Percentiles rank a stretch among this genome's conserved stretches.
phyloP scores from a whole-genome alignment of 1,140 invertebrate genomes.

The Euwallacea similis region DNA sequence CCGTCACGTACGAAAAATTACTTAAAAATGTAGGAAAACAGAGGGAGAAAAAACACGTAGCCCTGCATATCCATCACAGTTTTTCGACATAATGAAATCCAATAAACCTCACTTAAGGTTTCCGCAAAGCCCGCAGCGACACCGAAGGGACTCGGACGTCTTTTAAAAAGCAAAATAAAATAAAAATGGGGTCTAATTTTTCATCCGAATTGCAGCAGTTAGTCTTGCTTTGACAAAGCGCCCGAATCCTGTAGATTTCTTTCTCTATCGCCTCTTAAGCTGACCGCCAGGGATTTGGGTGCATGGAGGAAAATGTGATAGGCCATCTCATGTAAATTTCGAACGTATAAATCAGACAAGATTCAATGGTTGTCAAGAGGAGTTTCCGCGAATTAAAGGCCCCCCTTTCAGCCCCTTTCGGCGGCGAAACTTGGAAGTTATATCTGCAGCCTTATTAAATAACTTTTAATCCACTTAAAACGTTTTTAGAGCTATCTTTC shows the following conservation, averaged over 20 bases:
- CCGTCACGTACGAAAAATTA: too few relatives aligned
- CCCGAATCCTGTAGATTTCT: background rate
- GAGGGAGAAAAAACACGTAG: constrained; percentile 20
- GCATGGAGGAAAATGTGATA: too few relatives aligned
- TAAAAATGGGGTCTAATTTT: constrained; percentile 33
- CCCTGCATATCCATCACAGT: constrained; percentile 21
- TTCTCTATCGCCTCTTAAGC: background rate
- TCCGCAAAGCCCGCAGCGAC: constrained; percentile 21
- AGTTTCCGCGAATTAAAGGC: too few relatives aligned
- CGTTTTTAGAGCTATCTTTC: constrained; percentile 27
- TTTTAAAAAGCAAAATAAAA: constrained; percentile 36
- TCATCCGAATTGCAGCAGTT: constrained; percentile 35
- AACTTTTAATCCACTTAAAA: constrained; percentile 28
- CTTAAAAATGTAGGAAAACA: background rate
- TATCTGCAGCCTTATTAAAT: constrained; percentile 23
- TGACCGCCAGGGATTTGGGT: background rate
- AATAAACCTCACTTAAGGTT: constrained; percentile 33
- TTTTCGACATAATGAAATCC: constrained; percentile 32
- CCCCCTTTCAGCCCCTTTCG: background rate
- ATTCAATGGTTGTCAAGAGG: too few relatives aligned
- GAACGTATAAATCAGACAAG: background rate
- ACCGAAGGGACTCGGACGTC: constrained; percentile 7
- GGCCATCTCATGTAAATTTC: background rate
- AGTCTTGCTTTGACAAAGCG: constrained; percentile 35
- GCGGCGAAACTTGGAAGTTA: constrained; percentile 3